Percentiles rank a stretch among this genome's conserved stretches.
Conservation (phyloP, 2,113 vertebrate species). For the Damaliscus lunatus region DNA sequence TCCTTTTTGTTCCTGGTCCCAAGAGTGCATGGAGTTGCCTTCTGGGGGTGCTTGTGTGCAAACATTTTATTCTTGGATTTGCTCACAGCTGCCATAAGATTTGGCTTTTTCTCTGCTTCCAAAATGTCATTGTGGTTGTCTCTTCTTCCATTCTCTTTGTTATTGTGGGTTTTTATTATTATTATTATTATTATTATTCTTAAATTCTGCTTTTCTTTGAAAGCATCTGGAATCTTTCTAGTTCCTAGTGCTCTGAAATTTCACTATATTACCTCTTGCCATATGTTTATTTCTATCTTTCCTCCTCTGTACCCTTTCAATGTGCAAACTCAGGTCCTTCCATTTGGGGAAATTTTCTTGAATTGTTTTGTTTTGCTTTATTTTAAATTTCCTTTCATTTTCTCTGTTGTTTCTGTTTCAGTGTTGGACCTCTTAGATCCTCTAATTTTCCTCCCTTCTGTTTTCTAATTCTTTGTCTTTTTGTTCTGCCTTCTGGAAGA, state of each 20-base stretch:
- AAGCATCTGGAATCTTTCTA: background rate
- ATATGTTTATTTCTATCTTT: background rate
- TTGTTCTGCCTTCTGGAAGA: background rate
- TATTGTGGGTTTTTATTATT: slow-evolving; percentile 9
- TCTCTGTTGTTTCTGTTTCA: background rate
- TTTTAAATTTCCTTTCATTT: background rate
- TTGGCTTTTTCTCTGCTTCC: slow-evolving; percentile 20
- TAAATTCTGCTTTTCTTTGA: too few relatives aligned
- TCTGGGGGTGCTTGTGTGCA: background rate
- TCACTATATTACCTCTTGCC: background rate
- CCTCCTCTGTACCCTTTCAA: background rate
- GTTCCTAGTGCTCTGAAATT: slow-evolving; percentile 15
- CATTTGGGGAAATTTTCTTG: background rate
- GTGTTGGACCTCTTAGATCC: background rate
- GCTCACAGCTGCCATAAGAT: background rate
- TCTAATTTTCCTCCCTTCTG: background rate
- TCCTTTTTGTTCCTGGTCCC: background rate
- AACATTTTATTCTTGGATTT: slow-evolving; percentile 22
- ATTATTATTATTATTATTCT: too few relatives aligned
- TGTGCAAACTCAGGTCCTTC: background rate
- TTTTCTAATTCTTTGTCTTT: background rate
- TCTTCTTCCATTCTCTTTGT: slow-evolving; percentile 33
- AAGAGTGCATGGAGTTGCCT: background rate
- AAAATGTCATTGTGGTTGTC: slow-evolving; percentile 6
- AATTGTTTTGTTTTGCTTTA: background rate